A percentile compares a stretch with the other conserved stretches of the same genome.
Conservation (phyloP, 2,888 invertebrate species). For the Opisthograptis luteolata region DNA sequence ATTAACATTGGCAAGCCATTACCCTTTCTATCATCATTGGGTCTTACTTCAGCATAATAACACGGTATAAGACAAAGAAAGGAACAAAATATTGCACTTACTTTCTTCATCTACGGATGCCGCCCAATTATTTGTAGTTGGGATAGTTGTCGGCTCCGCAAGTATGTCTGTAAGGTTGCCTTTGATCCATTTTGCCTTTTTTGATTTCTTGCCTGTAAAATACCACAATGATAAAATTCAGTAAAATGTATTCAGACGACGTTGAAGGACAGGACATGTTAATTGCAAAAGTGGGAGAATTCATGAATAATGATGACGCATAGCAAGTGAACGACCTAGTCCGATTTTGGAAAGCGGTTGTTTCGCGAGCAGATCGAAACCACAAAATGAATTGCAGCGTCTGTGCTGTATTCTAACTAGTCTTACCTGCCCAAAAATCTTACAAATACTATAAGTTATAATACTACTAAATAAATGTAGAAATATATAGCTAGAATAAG, state of each 20-base stretch:
- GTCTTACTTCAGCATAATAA: slow-evolving; percentile 33
- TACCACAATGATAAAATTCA: slow-evolving; percentile 31
- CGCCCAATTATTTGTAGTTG: slow-evolving; percentile 89
- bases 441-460: slow-evolving; percentile 36
- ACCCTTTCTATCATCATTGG: slow-evolving; percentile 77
- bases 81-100: slow-evolving; percentile 63
- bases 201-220: slow-evolving; percentile 91
- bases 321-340: slow-evolving; percentile 74
- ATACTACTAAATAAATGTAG: slow-evolving; percentile 38
- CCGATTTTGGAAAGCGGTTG: slow-evolving; percentile 76
- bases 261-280: slow-evolving; percentile 30
- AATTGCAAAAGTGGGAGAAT: slow-evolving; percentile 49
- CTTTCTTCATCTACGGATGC: slow-evolving; percentile 93
- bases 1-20: slow-evolving; percentile 88
- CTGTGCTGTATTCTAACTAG: slow-evolving; percentile 41
- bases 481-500: slow-evolving; percentile 52
- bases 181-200: slow-evolving; percentile 93
- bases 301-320: slow-evolving; percentile 76
- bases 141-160: slow-evolving; percentile 86
- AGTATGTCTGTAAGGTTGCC: slow-evolving; percentile 92
- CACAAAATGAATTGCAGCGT: slow-evolving; percentile 45
- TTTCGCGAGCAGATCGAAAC: slow-evolving; percentile 55
- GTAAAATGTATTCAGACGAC: slow-evolving; percentile 20
- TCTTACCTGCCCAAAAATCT: slow-evolving; percentile 40
- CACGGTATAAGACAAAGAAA: not conserved